A percentile compares a stretch with the other conserved stretches of the same genome.
Evolutionary conservation across 2,797 vertebrate species (phyloP).

Genomic region (Danio kyathit): DNA sequence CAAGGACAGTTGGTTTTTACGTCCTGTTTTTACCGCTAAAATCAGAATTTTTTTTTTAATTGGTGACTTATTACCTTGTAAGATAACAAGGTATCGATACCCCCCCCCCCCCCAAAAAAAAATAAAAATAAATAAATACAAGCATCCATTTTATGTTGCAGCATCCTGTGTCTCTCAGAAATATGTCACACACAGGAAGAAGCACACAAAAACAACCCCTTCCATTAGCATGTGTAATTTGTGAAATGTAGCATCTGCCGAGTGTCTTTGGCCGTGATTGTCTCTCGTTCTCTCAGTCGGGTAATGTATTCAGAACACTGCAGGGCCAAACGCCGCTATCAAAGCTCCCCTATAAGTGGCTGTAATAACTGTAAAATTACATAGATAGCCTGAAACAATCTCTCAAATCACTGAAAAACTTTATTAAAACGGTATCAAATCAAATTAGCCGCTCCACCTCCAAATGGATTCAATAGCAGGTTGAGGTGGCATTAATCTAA

Average conservation of each 20-base stretch:
- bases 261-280: slow-evolving; percentile 86
- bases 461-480: slow-evolving; percentile 99
- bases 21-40: too few relatives aligned
- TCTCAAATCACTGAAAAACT: slow-evolving; percentile 98
- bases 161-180: background rate
- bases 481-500: slow-evolving; percentile 99
- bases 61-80: too few relatives aligned
- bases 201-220: background rate
- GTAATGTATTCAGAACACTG: slow-evolving; percentile 98
- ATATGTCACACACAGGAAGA: background rate
- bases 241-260: slow-evolving; percentile 66
- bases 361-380: slow-evolving; percentile 99
- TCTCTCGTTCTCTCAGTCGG: slow-evolving; percentile 72
- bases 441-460: slow-evolving; percentile 97
- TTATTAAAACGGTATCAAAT: slow-evolving; percentile 99
- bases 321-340: slow-evolving; percentile 95
- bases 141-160: background rate
- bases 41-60: too few relatives aligned
- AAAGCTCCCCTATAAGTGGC: slow-evolving; percentile 98
- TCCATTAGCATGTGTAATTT: slow-evolving; percentile 21
- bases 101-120: too few relatives aligned
- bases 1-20: too few relatives aligned
- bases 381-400: slow-evolving; percentile 99
- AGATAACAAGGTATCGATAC: too few relatives aligned
- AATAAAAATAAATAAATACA: too few relatives aligned